Percentiles rank a stretch among this genome's conserved stretches.
Evolutionary conservation across 2,888 invertebrate genomes (phyloP).

Genomic region (Cantharis lateralis): DNA sequence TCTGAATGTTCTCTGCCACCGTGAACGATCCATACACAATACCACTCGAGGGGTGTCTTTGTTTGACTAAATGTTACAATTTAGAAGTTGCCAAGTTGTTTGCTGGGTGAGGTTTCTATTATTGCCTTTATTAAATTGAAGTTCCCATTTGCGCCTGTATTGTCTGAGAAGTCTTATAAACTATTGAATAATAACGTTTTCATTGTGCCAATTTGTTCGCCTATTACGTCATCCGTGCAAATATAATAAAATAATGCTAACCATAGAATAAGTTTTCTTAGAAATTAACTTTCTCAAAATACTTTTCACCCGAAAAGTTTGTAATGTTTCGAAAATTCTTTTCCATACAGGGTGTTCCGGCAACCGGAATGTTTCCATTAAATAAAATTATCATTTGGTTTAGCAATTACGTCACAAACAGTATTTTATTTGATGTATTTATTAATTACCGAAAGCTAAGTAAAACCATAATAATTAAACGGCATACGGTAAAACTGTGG

Average conservation of each 20-base stretch:
- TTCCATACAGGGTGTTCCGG: too few species aligned
- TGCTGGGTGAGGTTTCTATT: conserved; percentile 55
- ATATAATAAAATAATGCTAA: conserved; percentile 11
- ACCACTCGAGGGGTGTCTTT: conserved; percentile 52
- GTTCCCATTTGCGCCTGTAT: conserved; percentile 55
- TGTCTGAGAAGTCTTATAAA: conserved; percentile 56
- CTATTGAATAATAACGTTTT: conserved; percentile 54
- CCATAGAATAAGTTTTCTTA: background rate
- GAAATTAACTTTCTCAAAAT: background rate
- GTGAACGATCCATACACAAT: conserved; percentile 49
- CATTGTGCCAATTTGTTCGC: conserved; percentile 39
- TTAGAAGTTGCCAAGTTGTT: conserved; percentile 56
- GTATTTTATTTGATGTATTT: too few species aligned
- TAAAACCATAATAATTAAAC: too few species aligned
- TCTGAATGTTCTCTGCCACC: conserved; percentile 35
- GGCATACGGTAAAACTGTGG: too few species aligned
- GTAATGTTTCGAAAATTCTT: too few species aligned
- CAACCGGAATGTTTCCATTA: too few species aligned
- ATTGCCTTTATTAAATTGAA: conserved; percentile 57
- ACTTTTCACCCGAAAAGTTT: background rate
- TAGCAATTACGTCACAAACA: too few species aligned
- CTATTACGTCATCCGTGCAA: conserved; percentile 23
- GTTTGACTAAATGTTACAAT: conserved; percentile 57
- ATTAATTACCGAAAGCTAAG: too few species aligned
- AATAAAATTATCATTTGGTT: too few species aligned